These are phyloP conservation scores for Acronicta psi DNA, from an alignment of 2,888 invertebrate species.

Conservation along the genomic window DNA sequence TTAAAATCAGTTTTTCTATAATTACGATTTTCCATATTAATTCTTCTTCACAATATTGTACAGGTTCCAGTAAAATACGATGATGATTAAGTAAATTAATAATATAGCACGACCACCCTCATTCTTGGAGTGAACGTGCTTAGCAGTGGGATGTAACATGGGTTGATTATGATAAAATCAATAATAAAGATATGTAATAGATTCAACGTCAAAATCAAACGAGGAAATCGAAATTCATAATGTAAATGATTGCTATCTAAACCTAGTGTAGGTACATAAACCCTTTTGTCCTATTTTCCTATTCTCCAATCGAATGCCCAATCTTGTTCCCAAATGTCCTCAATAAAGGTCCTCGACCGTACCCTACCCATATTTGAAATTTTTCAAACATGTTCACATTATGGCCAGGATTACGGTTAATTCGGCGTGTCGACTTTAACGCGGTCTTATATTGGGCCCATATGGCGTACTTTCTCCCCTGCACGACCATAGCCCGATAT, in stretches of 20 bases:
- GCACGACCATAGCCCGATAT: constrained; percentile 53
- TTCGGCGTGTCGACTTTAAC: constrained; percentile 72
- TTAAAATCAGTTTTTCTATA: too few relatives aligned
- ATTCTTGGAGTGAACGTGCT: too few relatives aligned
- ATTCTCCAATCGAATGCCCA: constrained; percentile 12
- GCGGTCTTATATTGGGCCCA: constrained; percentile 78
- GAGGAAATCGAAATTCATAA: not conserved
- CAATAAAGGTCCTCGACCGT: constrained; percentile 42
- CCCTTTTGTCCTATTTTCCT: not conserved
- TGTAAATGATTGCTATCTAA: not conserved
- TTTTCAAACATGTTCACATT: constrained; percentile 81
- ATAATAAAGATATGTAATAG: too few relatives aligned
- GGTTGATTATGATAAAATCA: too few relatives aligned
- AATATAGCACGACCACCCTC: too few relatives aligned
- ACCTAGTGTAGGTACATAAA: not conserved
- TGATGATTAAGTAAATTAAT: too few relatives aligned
- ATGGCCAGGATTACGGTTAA: constrained; percentile 81
- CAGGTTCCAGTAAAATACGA: too few relatives aligned
- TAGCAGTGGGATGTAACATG: too few relatives aligned
- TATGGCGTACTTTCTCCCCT: constrained; percentile 75
- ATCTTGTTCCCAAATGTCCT: constrained; percentile 29
- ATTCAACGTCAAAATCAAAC: not conserved
- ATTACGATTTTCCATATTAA: too few relatives aligned
- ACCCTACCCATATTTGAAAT: constrained; percentile 60
- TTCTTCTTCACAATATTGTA: too few relatives aligned